phyloP scores from a whole-genome alignment of 2,797 vertebrate genomes.

The Loris lydekkerianus region DNA sequence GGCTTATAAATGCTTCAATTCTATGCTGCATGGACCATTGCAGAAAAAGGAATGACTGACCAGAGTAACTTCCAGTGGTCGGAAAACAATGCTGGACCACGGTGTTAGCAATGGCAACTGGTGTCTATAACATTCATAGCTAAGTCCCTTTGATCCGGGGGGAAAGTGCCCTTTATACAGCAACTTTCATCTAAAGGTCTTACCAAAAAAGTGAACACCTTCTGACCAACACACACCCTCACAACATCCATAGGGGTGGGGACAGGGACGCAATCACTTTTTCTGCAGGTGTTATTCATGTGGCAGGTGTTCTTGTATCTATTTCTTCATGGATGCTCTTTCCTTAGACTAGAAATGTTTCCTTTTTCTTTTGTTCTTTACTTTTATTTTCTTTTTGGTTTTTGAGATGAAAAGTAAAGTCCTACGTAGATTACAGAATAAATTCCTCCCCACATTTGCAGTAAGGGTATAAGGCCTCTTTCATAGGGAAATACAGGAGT shows the following conservation, averaged over 20 bases:
- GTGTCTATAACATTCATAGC: not conserved
- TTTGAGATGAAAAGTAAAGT: not conserved
- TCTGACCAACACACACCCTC: not conserved
- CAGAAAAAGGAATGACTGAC: not conserved
- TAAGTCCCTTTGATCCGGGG: not conserved
- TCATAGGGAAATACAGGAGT: not conserved
- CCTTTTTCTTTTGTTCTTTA: not conserved
- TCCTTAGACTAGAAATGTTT: conserved; percentile 55
- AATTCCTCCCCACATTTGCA: not conserved
- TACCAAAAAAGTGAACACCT: not conserved
- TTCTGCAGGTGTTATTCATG: not conserved
- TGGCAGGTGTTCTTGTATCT: not conserved
- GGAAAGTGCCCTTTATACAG: not conserved
- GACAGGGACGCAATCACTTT: not conserved
- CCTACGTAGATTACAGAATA: not conserved
- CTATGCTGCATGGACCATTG: not conserved
- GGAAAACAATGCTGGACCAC: not conserved
- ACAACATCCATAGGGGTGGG: not conserved
- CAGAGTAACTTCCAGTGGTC: not conserved
- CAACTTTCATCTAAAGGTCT: not conserved
- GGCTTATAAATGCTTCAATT: not conserved
- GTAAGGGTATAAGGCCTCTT: not conserved
- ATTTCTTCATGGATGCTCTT: not conserved
- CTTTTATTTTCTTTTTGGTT: too few species aligned
- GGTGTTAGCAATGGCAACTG: not conserved